Evolutionary conservation across 30 jellyfish, hydroid and myxozoan species (phyloP), one percentile per base, ranked within the genome.

Genomic region (Chrysaora quinquecirrha): DNA sequence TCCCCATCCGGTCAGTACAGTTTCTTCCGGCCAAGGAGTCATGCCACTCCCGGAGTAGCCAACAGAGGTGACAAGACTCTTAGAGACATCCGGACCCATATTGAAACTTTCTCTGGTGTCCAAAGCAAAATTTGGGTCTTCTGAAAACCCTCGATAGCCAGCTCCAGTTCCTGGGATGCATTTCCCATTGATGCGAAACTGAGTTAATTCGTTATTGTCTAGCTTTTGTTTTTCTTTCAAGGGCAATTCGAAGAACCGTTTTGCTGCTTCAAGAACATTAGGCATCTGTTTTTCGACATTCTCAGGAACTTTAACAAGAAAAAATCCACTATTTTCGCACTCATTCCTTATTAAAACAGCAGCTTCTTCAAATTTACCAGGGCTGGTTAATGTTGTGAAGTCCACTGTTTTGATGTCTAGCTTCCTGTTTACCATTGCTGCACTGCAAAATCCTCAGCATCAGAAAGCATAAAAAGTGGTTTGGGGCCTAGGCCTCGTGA

Each of bases 41-140:
- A 64, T 48, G 29, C 89, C 89, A 48, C 82, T 38, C 10, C 89
- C 89, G 2, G 89, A 79, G 62, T 79, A 79, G 16, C 67, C 64
- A 20, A 10, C 60, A 4, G 89, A 79, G 29, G 24, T 46, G 0
- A 64, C 82, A 12, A 47, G 46, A 1, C 46, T 3, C 34, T 1
- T 4, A 18, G 48, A 43, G 24, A 64, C 65, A 63, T 64, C 82
- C 38, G 89, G 89, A 12, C 89, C 89, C 34, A 79, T 79, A 49
- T 79, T 79, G 32, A 34, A 79, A 28, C 89, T 79, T 30, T 79
- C 89, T 25, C 89, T 77, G 0, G 89, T 28, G 38, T 79, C 89
- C 35, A 78, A 43, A 22, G 48, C 31, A 48, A 79, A 79, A 32
- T 79, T 79, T 0, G 89, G 82, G 31, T 79, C 89, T 2, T 29